Conservation (phyloP, 2,797 vertebrate genomes). For the Helarctos malayanus region DNA sequence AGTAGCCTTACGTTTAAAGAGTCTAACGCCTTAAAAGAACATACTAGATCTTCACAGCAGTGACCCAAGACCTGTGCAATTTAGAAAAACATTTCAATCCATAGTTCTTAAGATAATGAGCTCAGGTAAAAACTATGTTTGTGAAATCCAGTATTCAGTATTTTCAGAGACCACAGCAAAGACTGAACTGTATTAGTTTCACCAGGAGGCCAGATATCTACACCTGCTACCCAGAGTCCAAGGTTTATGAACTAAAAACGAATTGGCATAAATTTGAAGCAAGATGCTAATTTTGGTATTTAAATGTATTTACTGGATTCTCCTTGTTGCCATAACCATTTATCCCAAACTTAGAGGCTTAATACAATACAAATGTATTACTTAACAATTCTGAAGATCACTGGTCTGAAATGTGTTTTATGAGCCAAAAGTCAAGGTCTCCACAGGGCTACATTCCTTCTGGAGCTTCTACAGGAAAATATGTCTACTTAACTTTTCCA, state of each 20-base stretch:
- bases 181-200: background rate
- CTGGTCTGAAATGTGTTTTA: background rate
- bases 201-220: background rate
- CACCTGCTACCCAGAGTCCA: background rate
- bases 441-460: background rate
- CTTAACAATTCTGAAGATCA: background rate
- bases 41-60: background rate
- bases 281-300: background rate
- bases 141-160: background rate
- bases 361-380: background rate
- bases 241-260: background rate
- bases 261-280: background rate
- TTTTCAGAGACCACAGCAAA: background rate
- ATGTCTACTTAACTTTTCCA: background rate
- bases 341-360: background rate
- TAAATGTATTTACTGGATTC: background rate
- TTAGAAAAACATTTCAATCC: background rate
- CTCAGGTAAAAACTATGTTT: background rate
- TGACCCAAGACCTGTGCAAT: background rate
- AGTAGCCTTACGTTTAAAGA: background rate
- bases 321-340: background rate
- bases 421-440: background rate
- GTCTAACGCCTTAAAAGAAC: background rate
- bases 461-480: background rate
- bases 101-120: background rate